Conservation (phyloP, 92 coral and sea anemone species). For the Zoanthus sansibaricus region DNA sequence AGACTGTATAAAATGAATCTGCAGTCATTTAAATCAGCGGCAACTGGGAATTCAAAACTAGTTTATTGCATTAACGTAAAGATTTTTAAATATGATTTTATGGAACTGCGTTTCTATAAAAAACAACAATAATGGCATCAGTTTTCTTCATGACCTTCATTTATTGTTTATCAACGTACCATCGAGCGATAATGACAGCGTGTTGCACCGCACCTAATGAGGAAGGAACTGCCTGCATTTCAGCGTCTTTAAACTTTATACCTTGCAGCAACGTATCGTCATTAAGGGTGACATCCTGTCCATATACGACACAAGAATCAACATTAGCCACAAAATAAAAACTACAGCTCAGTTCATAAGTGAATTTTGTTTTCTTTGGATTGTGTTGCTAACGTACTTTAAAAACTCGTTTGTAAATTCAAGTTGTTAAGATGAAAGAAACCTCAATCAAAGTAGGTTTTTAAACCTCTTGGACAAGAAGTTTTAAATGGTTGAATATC, state of each 20-base stretch:
- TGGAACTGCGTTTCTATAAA: too few species aligned
- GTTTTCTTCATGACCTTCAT: too few species aligned
- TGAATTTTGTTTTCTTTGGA: not conserved
- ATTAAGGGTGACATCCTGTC: conserved; percentile 82
- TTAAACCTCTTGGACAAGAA: too few species aligned
- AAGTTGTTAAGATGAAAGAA: too few species aligned
- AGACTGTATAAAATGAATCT: too few species aligned
- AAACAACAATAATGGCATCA: too few species aligned
- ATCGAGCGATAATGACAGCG: conserved; percentile 72
- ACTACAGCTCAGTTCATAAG: not conserved
- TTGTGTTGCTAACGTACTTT: too few species aligned
- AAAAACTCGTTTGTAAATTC: too few species aligned
- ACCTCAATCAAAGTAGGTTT: too few species aligned
- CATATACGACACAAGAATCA: not conserved
- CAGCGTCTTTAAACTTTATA: conserved; percentile 71
- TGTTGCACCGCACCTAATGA: conserved; percentile 64
- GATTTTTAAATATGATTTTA: not conserved
- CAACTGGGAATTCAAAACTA: not conserved
- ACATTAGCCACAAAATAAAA: not conserved
- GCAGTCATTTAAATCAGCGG: too few species aligned
- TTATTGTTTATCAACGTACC: conserved; percentile 16
- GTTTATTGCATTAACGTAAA: not conserved
- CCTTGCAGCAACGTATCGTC: conserved; percentile 83
- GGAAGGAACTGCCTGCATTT: conserved; percentile 24
- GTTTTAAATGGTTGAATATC: too few species aligned